These are phyloP conservation scores for Triplophysa siluroides DNA, from an alignment of 2,113 vertebrate species.

Conservation along the genomic window DNA sequence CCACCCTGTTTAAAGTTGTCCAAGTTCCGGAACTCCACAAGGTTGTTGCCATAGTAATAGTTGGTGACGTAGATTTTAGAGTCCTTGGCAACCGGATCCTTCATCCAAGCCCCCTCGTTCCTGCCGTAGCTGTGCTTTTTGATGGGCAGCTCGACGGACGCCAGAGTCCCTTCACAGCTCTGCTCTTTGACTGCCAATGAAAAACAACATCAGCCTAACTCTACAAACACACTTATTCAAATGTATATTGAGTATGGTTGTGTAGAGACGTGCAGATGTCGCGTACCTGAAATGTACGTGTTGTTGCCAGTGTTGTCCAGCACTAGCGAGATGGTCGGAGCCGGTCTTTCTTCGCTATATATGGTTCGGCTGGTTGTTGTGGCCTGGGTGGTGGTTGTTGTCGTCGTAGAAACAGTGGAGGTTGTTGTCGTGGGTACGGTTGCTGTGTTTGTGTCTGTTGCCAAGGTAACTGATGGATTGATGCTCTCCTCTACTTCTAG, in stretches of 20 bases:
- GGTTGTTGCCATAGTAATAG: conserved; percentile 95
- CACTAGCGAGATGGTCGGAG: conserved; percentile 47
- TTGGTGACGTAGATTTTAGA: conserved; percentile 93
- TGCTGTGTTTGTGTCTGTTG: background rate
- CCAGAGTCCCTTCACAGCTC: conserved; percentile 87
- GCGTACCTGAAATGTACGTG: conserved; percentile 35
- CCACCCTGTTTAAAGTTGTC: conserved; percentile 96
- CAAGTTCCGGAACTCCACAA: conserved; percentile 93
- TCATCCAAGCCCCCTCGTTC: conserved; percentile 98
- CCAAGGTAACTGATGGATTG: conserved; percentile 41
- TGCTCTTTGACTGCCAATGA: conserved; percentile 75
- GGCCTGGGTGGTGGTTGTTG: conserved; percentile 42
- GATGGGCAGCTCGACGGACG: conserved; percentile 79
- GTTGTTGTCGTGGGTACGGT: conserved; percentile 35
- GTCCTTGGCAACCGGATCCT: conserved; percentile 85
- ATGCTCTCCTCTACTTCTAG: conserved; percentile 45
- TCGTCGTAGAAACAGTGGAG: conserved; percentile 26
- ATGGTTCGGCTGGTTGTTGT: conserved; percentile 16
- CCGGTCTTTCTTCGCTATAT: conserved; percentile 29
- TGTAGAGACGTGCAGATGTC: background rate
- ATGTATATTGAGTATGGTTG: background rate
- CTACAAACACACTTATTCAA: too few relatives aligned
- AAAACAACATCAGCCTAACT: background rate
- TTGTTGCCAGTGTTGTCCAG: conserved; percentile 51
- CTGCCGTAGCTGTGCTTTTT: conserved; percentile 93